phyloP scores from a whole-genome alignment of 2,888 invertebrate genomes.

The Ormyrus labotus region DNA sequence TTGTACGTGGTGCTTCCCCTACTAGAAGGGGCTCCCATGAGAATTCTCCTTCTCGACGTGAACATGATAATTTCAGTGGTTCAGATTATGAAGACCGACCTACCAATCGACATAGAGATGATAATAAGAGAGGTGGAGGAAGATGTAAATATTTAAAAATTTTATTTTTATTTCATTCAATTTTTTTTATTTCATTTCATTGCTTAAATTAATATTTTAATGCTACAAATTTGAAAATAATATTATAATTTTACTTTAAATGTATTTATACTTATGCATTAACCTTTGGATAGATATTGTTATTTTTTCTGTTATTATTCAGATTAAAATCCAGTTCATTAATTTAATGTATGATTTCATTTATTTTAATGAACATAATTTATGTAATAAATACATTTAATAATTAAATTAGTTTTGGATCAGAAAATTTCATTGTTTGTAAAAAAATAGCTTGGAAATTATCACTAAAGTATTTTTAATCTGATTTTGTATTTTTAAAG shows the following conservation, averaged over 20 bases:
- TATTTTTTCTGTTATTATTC: slow-evolving; percentile 8
- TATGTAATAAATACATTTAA: background rate
- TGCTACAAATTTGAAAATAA: no score
- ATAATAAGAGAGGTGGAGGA: slow-evolving; percentile 72
- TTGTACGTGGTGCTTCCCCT: slow-evolving; percentile 87
- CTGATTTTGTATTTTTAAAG: slow-evolving; percentile 10
- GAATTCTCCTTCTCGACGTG: slow-evolving; percentile 67
- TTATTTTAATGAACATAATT: background rate
- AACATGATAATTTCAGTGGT: slow-evolving; percentile 78
- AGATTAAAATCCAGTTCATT: background rate
- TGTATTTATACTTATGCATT: slow-evolving; percentile 1
- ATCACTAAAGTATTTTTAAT: slow-evolving; percentile 27
- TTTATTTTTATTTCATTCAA: slow-evolving; percentile 20
- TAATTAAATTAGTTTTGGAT: background rate
- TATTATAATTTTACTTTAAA: slow-evolving; percentile 17
- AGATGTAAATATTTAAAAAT: slow-evolving; percentile 59
- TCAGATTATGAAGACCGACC: slow-evolving; percentile 77
- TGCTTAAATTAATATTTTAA: background rate
- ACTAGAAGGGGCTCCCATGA: slow-evolving; percentile 69
- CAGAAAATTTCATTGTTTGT: slow-evolving; percentile 47
- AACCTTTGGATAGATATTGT: background rate
- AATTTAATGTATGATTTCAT: background rate
- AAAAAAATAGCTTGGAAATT: slow-evolving; percentile 30
- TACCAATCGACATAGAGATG: slow-evolving; percentile 71
- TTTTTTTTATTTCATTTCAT: background rate